Evolutionary conservation across 2,113 vertebrate species (phyloP).

Genomic region (Pelecanus crispus): DNA sequence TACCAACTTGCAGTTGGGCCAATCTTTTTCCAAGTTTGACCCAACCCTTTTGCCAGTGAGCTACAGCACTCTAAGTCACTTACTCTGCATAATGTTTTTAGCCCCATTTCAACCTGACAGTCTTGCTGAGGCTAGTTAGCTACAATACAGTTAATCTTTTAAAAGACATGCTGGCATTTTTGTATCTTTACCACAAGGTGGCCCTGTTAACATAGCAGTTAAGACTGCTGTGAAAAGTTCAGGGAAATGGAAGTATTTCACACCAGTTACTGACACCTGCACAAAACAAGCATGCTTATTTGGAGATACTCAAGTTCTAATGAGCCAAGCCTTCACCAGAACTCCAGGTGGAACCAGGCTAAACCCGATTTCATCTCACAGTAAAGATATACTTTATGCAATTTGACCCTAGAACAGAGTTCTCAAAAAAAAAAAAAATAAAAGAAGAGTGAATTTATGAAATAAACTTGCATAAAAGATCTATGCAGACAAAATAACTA

Average conservation of each 20-base stretch:
- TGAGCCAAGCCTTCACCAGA: neutral
- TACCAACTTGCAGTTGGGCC: neutral
- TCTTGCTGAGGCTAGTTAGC: neutral
- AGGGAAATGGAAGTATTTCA: neutral
- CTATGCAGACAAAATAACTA: neutral
- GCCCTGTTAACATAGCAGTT: neutral
- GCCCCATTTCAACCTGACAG: neutral
- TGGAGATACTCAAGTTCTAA: neutral
- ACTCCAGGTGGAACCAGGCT: neutral
- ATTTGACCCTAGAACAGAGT: neutral
- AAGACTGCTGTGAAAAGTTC: neutral
- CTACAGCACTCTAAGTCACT: neutral
- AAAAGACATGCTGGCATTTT: neutral
- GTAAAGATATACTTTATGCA: neutral
- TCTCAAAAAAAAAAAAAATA: neutral
- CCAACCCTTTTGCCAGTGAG: neutral
- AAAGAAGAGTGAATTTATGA: neutral
- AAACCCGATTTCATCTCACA: neutral
- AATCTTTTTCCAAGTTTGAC: neutral
- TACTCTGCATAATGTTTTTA: neutral
- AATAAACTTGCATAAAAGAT: neutral
- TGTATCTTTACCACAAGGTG: slow-evolving; percentile 25
- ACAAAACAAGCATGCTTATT: neutral
- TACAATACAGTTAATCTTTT: rapidly evolving
- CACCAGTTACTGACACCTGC: neutral